phyloP scores from a whole-genome alignment of 2,113 vertebrate genomes.

The Datnioides undecimradiatus region DNA sequence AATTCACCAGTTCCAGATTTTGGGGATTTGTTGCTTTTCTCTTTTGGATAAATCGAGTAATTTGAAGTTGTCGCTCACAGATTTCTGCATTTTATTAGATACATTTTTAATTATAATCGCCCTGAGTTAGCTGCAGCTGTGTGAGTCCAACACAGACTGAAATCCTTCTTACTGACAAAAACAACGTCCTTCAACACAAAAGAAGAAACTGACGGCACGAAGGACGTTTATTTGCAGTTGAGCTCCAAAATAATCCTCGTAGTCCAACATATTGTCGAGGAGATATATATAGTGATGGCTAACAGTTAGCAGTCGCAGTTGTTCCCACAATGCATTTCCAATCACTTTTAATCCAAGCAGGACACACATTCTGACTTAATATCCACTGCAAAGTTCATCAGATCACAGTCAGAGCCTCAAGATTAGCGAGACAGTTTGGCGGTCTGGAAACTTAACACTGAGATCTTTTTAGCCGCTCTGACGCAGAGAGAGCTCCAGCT shows the following conservation, averaged over 20 bases:
- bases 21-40: no score
- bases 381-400: constrained; percentile 5
- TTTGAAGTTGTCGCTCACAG: neutral
- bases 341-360: constrained; percentile 11
- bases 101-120: neutral
- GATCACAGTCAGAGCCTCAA: neutral
- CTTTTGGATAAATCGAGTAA: neutral
- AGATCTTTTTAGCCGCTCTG: neutral
- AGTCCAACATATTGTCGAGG: no score
- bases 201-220: neutral
- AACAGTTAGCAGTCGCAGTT: constrained; percentile 1
- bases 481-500: constrained; percentile 11
- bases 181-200: neutral
- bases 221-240: neutral
- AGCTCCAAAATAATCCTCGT: neutral
- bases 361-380: neutral
- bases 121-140: neutral
- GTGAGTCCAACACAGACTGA: neutral
- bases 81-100: no score
- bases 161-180: neutral
- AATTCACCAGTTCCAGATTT: neutral
- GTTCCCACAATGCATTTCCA: neutral
- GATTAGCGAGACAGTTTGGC: neutral
- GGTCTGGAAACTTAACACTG: constrained; percentile 4
- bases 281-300: neutral